Conservation (phyloP, 2,113 vertebrate genomes). For the Carassius carassius region DNA sequence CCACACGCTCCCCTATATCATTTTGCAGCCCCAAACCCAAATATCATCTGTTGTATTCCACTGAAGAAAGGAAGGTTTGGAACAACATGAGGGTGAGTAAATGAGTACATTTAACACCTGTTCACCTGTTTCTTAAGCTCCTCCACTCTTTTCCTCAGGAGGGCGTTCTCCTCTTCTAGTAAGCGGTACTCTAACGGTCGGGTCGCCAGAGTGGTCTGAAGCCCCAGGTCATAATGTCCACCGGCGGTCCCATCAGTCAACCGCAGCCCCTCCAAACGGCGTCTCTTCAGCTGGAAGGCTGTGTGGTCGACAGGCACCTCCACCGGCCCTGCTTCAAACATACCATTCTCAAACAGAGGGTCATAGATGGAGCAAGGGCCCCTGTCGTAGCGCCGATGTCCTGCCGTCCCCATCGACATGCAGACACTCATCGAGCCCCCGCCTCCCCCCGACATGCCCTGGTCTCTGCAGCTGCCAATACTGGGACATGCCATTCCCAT, state of each 20-base stretch:
- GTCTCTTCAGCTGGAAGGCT: slow-evolving; percentile 86
- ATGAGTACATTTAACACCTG: not conserved
- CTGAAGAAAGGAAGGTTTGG: not conserved
- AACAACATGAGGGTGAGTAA: too few relatives aligned
- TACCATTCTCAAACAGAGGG: slow-evolving; percentile 77
- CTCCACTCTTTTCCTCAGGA: slow-evolving; percentile 92
- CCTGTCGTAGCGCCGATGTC: slow-evolving; percentile 77
- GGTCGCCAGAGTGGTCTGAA: slow-evolving; percentile 77
- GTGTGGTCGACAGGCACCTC: slow-evolving; percentile 86
- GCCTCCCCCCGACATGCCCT: slow-evolving; percentile 67
- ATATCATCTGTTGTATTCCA: not conserved
- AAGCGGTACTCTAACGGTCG: slow-evolving; percentile 87
- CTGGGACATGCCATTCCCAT: slow-evolving; percentile 74
- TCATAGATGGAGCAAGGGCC: slow-evolving; percentile 74
- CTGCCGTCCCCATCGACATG: slow-evolving; percentile 65
- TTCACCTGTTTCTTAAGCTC: slow-evolving; percentile 90
- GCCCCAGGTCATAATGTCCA: slow-evolving; percentile 86
- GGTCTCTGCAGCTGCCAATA: slow-evolving; percentile 74
- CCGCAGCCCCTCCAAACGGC: slow-evolving; percentile 79
- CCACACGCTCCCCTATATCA: too few relatives aligned
- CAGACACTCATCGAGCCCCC: slow-evolving; percentile 70
- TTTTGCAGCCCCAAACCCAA: too few relatives aligned
- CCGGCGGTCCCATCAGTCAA: slow-evolving; percentile 74
- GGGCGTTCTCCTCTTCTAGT: slow-evolving; percentile 92
- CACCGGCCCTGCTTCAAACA: slow-evolving; percentile 82